These are phyloP conservation scores for Ataeniobius toweri DNA, from an alignment of 2,797 vertebrate genomes.

Conservation along the genomic window DNA sequence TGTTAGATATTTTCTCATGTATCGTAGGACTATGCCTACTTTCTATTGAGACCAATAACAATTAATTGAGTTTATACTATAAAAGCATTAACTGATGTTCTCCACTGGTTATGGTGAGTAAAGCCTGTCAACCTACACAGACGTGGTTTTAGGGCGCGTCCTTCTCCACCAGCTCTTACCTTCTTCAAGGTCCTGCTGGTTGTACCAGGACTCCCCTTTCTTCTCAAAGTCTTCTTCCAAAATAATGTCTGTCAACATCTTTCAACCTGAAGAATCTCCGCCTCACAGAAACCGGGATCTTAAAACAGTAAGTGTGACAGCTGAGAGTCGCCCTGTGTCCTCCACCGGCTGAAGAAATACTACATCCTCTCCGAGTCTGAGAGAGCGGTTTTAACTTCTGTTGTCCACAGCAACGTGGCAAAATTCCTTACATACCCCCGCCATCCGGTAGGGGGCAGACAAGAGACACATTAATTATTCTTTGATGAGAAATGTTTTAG, in stretches of 20 bases:
- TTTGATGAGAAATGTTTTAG: background rate
- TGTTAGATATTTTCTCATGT: background rate
- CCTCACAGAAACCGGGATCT: slow-evolving; percentile 22
- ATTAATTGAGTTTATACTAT: background rate
- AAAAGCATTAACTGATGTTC: background rate
- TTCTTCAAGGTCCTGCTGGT: slow-evolving; percentile 89
- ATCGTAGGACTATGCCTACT: background rate
- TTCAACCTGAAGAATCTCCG: slow-evolving; percentile 21
- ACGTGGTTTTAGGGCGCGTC: slow-evolving; percentile 60
- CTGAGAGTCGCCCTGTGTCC: slow-evolving; percentile 9
- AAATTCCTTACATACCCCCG: slow-evolving; percentile 16
- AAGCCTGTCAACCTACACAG: background rate
- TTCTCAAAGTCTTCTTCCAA: slow-evolving; percentile 92
- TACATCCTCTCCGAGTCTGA: slow-evolving; percentile 43
- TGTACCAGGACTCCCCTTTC: slow-evolving; percentile 89
- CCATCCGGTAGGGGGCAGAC: slow-evolving; percentile 60
- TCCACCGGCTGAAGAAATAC: slow-evolving; percentile 7
- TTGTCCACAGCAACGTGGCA: slow-evolving; percentile 82
- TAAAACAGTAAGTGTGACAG: slow-evolving; percentile 2
- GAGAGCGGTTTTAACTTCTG: slow-evolving; percentile 23
- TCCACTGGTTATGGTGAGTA: background rate
- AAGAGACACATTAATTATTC: rapidly evolving
- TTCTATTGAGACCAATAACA: background rate
- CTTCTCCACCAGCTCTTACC: slow-evolving; percentile 78
- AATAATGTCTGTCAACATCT: slow-evolving; percentile 87